Evolutionary conservation across 2,888 invertebrate species (phyloP), one percentile per base, ranked within the genome.

Genomic region (Merodon equestris): DNA sequence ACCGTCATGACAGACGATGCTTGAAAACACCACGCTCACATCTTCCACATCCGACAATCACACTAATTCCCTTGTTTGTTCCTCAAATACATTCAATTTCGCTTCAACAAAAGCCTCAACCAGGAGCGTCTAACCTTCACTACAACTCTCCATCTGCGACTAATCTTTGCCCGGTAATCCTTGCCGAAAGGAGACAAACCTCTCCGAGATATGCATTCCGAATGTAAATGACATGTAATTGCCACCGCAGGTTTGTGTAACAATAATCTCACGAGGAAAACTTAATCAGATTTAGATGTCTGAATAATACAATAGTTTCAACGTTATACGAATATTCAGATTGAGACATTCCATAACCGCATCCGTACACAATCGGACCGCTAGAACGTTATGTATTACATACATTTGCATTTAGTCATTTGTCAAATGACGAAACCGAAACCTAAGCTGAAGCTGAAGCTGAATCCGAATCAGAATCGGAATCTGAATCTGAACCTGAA

Each of bases 261-360:
- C 71, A 48, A 66, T 66, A 67, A 57, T 57, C 76, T 72, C 50
- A 67, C 53, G 66, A 63, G 53, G 57, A 58, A 63, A 72, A 48
- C 72, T 68, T 63, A 61, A 72, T 77, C 77, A 77, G 67, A 77
- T 77, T 77, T 48, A 63, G 72, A 54, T 66, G 76, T 60, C 54
- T 61, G 66, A 71, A 71, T 76, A 66, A 71, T 71, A 38, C 15
- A 34, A 27, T 4, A 27, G 27, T 27, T 27, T 58, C 54, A 51
- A 61, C 19, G 63, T 72, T 57, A 63, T 77, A 38, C 72, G 72
- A 67, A 61, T 42, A 63, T 67, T 67, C 51, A 58, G 58, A 77
- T 17, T 19, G 51, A 12, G 42, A 13, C 42, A 9, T 45, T 45
- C 42, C 56, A 72, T 54, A 27, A 27, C 27, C 42, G 61, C 67